Evolutionary conservation across 1,140 invertebrate species (phyloP), one percentile per base, ranked within the genome.

Genomic region (Maniola jurtina): DNA sequence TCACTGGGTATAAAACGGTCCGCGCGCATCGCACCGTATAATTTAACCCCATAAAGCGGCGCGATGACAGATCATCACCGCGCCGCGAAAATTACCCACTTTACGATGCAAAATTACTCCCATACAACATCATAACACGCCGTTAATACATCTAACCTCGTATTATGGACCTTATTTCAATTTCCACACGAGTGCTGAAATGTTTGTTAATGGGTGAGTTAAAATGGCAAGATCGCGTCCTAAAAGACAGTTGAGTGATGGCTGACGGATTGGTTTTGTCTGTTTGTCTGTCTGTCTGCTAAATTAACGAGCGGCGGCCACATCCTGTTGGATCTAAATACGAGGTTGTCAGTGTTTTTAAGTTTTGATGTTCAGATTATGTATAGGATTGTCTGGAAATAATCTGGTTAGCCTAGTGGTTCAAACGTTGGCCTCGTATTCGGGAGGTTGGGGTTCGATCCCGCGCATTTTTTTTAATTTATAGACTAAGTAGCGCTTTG

Each of bases 41-140:
- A 72, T 72, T 72, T 72, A 57, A 14, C 63, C 63, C 61, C 71
- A 72, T 72, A 72, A 72, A 72, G 34, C 67, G 58, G 56, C 25
- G 54, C 68, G 67, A 71, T 71, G 65, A 67, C 62, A 64, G 62
- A 64, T 36, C 62, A 64, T 64, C 62, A 56, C 42, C 54, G 54
- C 61, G 61, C 62, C 54, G 62, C 54, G 62, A 64, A 64, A 64
- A 64, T 64, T 57, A 64, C 62, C 52, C 62, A 64, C 57, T 64
- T 64, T 64, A 64, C 62, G 62, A 64, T 40, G 16, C 42, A 0
- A 64, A 64, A 64, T 64, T 64, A 64, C 62, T n/a, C 54, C 16
- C 40, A 64, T 25, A 47, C 36, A 47, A 54, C 15, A 61, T 13
- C 15, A 11, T 34, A 16, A 15, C 34, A 54, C 33, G 11, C 38